Evolutionary conservation across 2,797 vertebrate genomes (phyloP), one percentile per base, ranked within the genome.

Genomic region (Varecia variegata): DNA sequence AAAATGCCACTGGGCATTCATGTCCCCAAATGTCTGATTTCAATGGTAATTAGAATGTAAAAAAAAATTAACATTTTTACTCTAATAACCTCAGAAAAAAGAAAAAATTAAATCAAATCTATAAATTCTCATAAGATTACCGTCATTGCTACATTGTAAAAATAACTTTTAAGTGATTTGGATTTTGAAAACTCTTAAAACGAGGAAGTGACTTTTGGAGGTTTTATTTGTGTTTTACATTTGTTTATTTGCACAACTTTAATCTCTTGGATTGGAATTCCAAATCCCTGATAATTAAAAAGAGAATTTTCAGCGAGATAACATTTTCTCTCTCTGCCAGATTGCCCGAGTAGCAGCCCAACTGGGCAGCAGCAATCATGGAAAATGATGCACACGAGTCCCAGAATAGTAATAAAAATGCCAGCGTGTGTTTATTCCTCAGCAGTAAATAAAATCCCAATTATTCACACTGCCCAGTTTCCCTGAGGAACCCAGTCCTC

Each of bases 391-490:
- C 85, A 47, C 71, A 12, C 30, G 35, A 82, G 90, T 95, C 97
- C 94, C 73, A 0, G 47, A 96, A 96, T 79, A 82, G 88, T 86
- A 90, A 97, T 97, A 73, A 97, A 97, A 95, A 86, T 88, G 90
- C 93, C 96, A 97, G 83, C 88, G 10, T 80, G 88, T 76, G 77
- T 89, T 94, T 90, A 92, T 87, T 94, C 88, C 90, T 87, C 94
- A 50, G 92, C 95, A 93, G 93, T 96, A 97, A 97, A 97, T 97
- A 97, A 95, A 96, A 86, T 40, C 73, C 79, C 90, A 94, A 76
- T 90, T 96, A 97, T 92, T 96, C 95, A 93, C 79, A 88, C 52
- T 45, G 79, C 82, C 95, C 92, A 96, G 88, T 20, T 32, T 95
- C 77, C 76, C 90, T n/a, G 7, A 70, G 65, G 81, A 93, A n/a